These are phyloP conservation scores for Drosophila pegasa DNA, from an alignment of 2,888 invertebrate genomes.

Conservation along the genomic window DNA sequence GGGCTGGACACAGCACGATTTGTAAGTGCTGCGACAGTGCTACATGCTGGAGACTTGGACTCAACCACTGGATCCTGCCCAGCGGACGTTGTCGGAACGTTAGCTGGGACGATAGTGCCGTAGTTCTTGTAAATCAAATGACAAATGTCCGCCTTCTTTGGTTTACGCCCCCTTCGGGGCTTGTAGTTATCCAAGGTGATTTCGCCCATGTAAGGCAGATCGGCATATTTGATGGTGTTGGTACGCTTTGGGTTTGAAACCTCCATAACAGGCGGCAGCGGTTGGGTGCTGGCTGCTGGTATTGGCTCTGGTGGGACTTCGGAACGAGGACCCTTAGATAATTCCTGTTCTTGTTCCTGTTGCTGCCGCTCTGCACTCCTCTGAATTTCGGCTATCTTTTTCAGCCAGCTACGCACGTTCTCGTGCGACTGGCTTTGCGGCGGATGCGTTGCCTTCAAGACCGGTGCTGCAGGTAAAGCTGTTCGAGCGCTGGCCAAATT, in stretches of 20 bases:
- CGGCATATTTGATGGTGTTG: conserved; percentile 89
- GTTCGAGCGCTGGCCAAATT: conserved; percentile 67
- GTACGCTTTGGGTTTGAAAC: conserved; percentile 83
- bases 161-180: conserved; percentile 93
- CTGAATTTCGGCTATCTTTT: conserved; percentile 90
- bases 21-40: neutral
- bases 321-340: conserved; percentile 13
- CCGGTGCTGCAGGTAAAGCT: conserved; percentile 78
- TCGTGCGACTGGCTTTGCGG: conserved; percentile 86
- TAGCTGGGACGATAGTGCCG: conserved; percentile 91
- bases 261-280: neutral
- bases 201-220: conserved; percentile 96
- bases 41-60: conserved; percentile 4
- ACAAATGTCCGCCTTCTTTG: conserved; percentile 96
- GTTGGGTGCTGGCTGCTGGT: neutral
- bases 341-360: conserved; percentile 44
- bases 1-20: conserved; percentile 12
- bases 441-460: conserved; percentile 55
- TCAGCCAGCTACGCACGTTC: conserved; percentile 90
- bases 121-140: conserved; percentile 96
- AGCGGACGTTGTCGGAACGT: neutral
- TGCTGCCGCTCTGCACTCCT: conserved; percentile 82
- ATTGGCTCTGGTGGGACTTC: neutral
- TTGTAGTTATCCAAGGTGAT: conserved; percentile 95
- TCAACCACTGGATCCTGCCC: conserved; percentile 12